phyloP scores from a whole-genome alignment of 2,888 invertebrate species.

The Monoplex corrugatus region DNA sequence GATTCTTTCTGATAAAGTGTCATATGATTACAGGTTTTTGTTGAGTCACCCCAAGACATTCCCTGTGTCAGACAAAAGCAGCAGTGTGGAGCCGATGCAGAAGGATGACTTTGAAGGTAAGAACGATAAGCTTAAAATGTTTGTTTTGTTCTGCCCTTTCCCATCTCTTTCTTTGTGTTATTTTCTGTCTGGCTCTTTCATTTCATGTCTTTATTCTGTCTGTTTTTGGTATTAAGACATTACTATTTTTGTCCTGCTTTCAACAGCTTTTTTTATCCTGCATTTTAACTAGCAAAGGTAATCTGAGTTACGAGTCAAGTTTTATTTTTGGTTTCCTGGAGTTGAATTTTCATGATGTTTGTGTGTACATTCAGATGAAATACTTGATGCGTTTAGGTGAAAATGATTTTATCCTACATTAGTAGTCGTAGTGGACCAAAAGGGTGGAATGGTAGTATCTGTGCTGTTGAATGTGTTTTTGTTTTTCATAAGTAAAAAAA shows the following conservation, averaged over 20 bases:
- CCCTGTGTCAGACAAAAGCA: conserved; percentile 11
- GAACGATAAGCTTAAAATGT: background rate
- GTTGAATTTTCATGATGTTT: too few relatives aligned
- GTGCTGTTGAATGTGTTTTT: too few relatives aligned
- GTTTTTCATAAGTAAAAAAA: too few relatives aligned
- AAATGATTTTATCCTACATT: too few relatives aligned
- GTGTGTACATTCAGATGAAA: too few relatives aligned
- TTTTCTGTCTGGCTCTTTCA: background rate
- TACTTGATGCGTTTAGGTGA: too few relatives aligned
- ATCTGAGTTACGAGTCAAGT: too few relatives aligned
- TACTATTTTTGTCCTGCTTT: background rate
- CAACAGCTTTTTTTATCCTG: too few relatives aligned
- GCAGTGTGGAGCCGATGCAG: background rate
- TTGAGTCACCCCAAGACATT: conserved; percentile 20
- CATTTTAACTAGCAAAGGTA: too few relatives aligned
- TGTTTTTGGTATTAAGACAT: background rate
- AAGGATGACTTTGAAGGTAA: background rate
- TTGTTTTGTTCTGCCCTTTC: background rate
- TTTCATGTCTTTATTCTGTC: background rate
- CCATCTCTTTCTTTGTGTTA: background rate
- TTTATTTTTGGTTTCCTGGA: too few relatives aligned
- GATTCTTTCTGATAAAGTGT: background rate
- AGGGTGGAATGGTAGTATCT: too few relatives aligned
- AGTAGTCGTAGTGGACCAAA: too few relatives aligned
- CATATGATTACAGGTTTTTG: background rate